Evolutionary conservation across 2,888 invertebrate genomes (phyloP).

Genomic region (Monoplex corrugatus): DNA sequence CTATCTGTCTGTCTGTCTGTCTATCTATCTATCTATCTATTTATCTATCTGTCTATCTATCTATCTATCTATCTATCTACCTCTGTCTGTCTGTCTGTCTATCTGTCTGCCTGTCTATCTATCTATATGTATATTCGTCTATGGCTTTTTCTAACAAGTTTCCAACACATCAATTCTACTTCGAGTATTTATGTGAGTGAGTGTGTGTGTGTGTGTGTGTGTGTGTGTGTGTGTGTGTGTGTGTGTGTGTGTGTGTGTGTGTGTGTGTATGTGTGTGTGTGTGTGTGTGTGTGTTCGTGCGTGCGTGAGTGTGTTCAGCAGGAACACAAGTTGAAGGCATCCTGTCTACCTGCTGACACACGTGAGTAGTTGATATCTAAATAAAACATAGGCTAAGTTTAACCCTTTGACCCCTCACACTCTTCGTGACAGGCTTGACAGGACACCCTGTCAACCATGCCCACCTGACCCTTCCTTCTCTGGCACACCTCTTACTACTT

Average conservation of each 20-base stretch:
- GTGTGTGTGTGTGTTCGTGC: slow-evolving; percentile 17
- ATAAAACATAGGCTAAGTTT: no score
- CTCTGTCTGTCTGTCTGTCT: background rate
- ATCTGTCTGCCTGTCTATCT: background rate
- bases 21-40: no score
- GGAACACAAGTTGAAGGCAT: background rate
- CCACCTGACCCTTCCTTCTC: no score
- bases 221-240: background rate
- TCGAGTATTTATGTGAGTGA: background rate
- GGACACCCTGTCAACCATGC: no score
- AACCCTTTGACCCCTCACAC: no score
- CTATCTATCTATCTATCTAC: no score
- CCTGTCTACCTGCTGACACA: background rate
- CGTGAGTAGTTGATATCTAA: no score
- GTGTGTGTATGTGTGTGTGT: slow-evolving; percentile 24
- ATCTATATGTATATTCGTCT: background rate
- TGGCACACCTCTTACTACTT: no score
- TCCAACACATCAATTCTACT: background rate
- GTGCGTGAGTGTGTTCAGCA: background rate
- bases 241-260: slow-evolving; percentile 23
- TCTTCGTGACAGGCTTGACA: no score
- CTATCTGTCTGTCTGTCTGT: no score
- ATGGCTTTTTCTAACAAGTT: background rate
- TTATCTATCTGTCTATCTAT: no score
- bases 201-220: slow-evolving; percentile 5